Evolutionary conservation across 2,888 invertebrate species (phyloP), one percentile per base, ranked within the genome.

Genomic region (Drosophila neonasuta): DNA sequence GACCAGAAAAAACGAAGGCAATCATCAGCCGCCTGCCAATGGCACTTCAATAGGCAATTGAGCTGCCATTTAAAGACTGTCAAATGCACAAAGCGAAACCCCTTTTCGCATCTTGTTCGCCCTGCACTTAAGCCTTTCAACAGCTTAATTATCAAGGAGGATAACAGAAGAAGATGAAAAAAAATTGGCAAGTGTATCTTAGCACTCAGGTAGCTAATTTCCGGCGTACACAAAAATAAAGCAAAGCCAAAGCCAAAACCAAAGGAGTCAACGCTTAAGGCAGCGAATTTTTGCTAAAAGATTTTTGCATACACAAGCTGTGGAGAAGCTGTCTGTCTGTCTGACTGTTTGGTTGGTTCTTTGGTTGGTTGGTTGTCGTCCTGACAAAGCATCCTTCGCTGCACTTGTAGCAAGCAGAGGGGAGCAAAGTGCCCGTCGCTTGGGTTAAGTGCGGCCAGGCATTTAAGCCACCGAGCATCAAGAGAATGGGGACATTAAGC

Each of bases 41-140:
- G 80, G 67, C 84, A 77, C 62, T 68, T 74, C 77, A 74, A 77
- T 78, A 65, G 68, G 62, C 68, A 57, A 69, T 72, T 62, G 72
- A 72, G 65, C 60, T 68, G 65, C 56, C 75, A 64, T 60, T 75
- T 64, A 56, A 58, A 20, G 59, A 65, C 68, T 83, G 84, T 83
- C 80, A 83, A 68, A 61, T 59, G 84, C 80, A 81, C 76, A 56
- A 70, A 68, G 68, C 39, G 57, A n/a, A 34, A 29, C n/a, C 1
- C 6, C 3, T 24, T 24, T 24, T 4, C 20, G 3, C 15, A 10
- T 1, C 9, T 45, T 34, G 32, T 6, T 30, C 34, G 24, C 20
- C 8, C 51, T 36, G 42, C 58, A 64, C 45, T 76, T 55, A 71
- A 78, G 64, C 67, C 80, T 68, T 56, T 72, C 59, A 49, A 39